These are phyloP conservation scores for Carassius auratus DNA, from an alignment of 2,113 vertebrate species.

Conservation along the genomic window DNA sequence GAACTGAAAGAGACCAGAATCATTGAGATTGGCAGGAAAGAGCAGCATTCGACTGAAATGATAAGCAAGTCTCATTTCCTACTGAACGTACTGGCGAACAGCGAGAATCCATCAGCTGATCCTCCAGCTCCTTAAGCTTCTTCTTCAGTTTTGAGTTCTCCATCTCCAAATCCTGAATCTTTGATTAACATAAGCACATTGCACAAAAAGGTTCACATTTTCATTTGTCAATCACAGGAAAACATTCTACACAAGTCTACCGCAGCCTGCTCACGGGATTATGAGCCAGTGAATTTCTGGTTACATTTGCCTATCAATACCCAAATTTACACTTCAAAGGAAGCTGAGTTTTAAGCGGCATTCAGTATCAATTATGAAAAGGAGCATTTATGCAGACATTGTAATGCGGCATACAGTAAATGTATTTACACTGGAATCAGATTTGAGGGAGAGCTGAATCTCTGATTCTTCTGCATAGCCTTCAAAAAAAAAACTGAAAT, in stretches of 20 bases:
- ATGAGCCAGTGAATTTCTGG: not conserved
- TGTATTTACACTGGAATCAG: constrained; percentile 12
- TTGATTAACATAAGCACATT: constrained; percentile 56
- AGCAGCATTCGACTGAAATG: not conserved
- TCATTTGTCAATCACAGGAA: constrained; percentile 1
- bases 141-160: constrained; percentile 95
- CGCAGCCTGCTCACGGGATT: not conserved
- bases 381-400: not conserved
- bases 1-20: constrained; percentile 5
- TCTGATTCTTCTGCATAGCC: not conserved
- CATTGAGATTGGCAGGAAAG: not conserved
- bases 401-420: not conserved
- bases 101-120: constrained; percentile 86
- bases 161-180: constrained; percentile 98
- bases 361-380: constrained; percentile 4
- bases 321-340: not conserved
- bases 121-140: constrained; percentile 91
- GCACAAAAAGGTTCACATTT: constrained; percentile 1
- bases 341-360: not conserved
- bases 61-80: constrained; percentile 60
- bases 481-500: not conserved
- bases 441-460: not conserved
- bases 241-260: not conserved
- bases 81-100: constrained; percentile 84
- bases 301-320: constrained; percentile 4